A percentile compares a stretch with the other conserved stretches of the same genome.
These are phyloP conservation scores for Pristionchus exspectatus DNA, from an alignment of 2,888 invertebrate species.

Conservation along the genomic window DNA sequence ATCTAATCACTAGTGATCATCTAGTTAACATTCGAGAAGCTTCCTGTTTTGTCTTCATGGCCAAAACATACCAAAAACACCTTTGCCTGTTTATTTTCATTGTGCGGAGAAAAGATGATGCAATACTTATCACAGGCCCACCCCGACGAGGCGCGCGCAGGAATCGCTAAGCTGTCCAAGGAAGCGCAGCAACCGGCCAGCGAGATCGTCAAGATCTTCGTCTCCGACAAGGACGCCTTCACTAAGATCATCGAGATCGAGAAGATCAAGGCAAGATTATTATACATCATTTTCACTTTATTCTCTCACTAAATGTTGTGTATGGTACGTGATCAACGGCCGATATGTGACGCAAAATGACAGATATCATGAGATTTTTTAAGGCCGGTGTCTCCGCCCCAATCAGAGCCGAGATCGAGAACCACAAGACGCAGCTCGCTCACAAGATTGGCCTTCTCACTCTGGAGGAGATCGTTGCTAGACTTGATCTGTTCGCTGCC, in stretches of 20 bases:
- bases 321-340: too few relatives aligned
- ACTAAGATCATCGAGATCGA: not conserved
- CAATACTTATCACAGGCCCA: not conserved
- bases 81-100: too few relatives aligned
- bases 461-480: slow-evolving; percentile 16
- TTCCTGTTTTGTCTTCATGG: too few relatives aligned
- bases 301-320: too few relatives aligned
- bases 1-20: not conserved
- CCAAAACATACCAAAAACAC: too few relatives aligned
- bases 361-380: too few relatives aligned
- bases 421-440: slow-evolving; percentile 38
- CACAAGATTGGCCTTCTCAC: slow-evolving; percentile 37
- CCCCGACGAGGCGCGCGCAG: slow-evolving; percentile 6
- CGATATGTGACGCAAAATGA: too few relatives aligned
- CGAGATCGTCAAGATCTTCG: slow-evolving; percentile 14
- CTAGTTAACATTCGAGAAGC: too few relatives aligned
- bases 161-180: not conserved
- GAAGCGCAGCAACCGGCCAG: not conserved
- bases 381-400: not conserved
- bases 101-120: too few relatives aligned
- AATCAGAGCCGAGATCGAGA: slow-evolving; percentile 24
- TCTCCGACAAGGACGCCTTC: not conserved
- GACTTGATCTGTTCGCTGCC: slow-evolving; percentile 2
- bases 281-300: too few relatives aligned
- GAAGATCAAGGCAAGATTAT: not conserved